phyloP scores from a whole-genome alignment of 2,797 vertebrate species.

The Iguana delicatissima region DNA sequence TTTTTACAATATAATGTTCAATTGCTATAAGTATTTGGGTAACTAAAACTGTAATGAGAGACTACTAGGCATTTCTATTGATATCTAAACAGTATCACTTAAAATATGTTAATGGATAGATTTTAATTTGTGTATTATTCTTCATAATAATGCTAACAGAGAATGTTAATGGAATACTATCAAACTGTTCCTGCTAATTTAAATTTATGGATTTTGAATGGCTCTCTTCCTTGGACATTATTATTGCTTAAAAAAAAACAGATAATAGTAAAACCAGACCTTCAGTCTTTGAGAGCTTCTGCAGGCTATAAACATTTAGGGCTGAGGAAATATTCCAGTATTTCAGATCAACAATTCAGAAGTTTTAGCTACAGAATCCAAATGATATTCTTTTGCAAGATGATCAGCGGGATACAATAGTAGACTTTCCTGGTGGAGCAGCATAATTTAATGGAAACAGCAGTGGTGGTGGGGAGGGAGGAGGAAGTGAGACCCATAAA shows the following conservation, averaged over 20 bases:
- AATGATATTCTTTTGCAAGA: not conserved
- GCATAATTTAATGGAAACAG: not conserved
- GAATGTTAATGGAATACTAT: conserved; percentile 64
- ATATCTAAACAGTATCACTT: not conserved
- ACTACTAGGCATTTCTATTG: not conserved
- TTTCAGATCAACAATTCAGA: not conserved
- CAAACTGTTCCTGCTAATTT: conserved; percentile 51
- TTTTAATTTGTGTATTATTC: conserved; percentile 64
- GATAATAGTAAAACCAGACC: conserved; percentile 30
- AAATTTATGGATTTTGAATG: conserved; percentile 68
- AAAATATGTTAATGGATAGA: conserved; percentile 25
- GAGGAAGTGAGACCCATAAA: not conserved
- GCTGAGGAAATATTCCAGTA: not conserved
- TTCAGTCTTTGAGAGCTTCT: not conserved
- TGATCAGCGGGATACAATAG: not conserved
- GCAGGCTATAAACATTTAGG: not conserved
- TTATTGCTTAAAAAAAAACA: conserved; percentile 60
- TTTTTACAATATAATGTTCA: conserved; percentile 24
- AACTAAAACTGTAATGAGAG: not conserved
- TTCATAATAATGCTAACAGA: conserved; percentile 50
- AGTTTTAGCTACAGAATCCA: not conserved
- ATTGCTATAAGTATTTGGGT: not conserved
- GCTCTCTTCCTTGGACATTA: conserved; percentile 54
- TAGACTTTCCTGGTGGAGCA: not conserved
- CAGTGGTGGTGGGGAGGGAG: not conserved